Conservation (phyloP, 2,113 vertebrate genomes). For the Lathamus discolor region DNA sequence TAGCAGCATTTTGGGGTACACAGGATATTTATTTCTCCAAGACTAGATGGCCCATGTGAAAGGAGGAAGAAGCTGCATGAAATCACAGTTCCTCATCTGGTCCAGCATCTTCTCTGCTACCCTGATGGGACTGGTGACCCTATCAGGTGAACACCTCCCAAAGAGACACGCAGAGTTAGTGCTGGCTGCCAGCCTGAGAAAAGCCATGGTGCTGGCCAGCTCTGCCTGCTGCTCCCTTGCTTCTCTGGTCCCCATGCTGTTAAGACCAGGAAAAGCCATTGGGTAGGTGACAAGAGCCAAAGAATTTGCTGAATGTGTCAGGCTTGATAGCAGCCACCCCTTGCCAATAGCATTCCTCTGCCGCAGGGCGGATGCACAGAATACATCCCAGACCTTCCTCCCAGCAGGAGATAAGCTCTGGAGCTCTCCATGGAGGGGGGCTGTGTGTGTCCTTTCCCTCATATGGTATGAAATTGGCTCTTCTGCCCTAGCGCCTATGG, state of each 20-base stretch:
- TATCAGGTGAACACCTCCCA: conserved; percentile 19
- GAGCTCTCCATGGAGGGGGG: neutral
- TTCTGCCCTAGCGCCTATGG: neutral
- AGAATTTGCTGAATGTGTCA: conserved; percentile 43
- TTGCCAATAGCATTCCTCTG: conserved; percentile 41
- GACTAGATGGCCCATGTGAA: neutral
- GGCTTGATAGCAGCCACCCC: conserved; percentile 14
- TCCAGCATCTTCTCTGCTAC: neutral
- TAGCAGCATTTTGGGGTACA: neutral
- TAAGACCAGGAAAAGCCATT: conserved; percentile 41
- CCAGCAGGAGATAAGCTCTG: neutral
- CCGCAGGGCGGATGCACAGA: neutral
- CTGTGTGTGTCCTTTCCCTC: neutral
- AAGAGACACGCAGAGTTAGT: neutral
- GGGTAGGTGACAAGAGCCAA: conserved; percentile 40
- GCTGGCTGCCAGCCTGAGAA: conserved; percentile 51
- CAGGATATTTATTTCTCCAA: neutral
- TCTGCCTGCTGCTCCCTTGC: conserved; percentile 9
- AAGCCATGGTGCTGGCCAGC: conserved; percentile 29
- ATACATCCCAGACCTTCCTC: conserved; percentile 12
- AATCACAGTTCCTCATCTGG: neutral
- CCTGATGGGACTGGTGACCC: neutral
- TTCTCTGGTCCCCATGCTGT: conserved; percentile 21
- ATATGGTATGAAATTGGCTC: neutral
- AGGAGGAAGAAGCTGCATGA: neutral